Percentiles rank a stretch among this genome's conserved stretches.
Conservation (phyloP, 2,113 vertebrate genomes). For the Anarhynchus alexandrinus region DNA sequence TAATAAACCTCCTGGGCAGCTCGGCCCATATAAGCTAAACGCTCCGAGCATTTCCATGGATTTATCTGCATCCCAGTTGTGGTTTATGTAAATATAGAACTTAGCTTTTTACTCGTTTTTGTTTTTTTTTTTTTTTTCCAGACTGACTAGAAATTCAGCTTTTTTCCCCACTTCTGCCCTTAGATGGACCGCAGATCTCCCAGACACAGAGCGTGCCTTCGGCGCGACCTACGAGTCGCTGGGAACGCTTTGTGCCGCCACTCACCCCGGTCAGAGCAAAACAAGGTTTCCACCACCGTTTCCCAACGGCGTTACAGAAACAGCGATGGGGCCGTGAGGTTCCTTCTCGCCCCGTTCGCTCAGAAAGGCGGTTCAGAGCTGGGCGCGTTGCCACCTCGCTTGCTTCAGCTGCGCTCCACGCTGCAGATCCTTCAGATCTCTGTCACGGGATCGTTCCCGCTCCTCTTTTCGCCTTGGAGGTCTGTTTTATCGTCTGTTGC, state of each 20-base stretch:
- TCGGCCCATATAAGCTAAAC: neutral
- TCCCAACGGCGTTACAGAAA: neutral
- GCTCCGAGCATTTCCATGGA: neutral
- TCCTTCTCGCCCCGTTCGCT: neutral
- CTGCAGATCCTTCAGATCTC: neutral
- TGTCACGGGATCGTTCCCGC: neutral
- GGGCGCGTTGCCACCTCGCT: neutral
- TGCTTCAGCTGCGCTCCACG: neutral
- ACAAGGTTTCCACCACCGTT: neutral
- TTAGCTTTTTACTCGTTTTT: neutral
- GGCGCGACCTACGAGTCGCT: fast-evolving
- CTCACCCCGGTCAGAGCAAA: neutral
- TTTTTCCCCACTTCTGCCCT: neutral
- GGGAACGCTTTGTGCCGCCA: neutral
- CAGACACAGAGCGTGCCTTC: neutral
- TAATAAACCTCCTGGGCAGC: neutral
- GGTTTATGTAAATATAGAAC: neutral
- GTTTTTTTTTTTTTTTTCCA: neutral
- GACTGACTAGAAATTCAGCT: neutral
- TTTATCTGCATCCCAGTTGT: neutral
- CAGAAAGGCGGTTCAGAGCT: neutral
- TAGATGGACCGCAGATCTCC: neutral
- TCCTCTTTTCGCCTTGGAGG: neutral
- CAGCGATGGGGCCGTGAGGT: fast-evolving
- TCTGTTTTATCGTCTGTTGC: neutral